These are phyloP conservation scores for Phenganax stokvisi DNA, from an alignment of 92 coral and sea anemone genomes.

Conservation along the genomic window DNA sequence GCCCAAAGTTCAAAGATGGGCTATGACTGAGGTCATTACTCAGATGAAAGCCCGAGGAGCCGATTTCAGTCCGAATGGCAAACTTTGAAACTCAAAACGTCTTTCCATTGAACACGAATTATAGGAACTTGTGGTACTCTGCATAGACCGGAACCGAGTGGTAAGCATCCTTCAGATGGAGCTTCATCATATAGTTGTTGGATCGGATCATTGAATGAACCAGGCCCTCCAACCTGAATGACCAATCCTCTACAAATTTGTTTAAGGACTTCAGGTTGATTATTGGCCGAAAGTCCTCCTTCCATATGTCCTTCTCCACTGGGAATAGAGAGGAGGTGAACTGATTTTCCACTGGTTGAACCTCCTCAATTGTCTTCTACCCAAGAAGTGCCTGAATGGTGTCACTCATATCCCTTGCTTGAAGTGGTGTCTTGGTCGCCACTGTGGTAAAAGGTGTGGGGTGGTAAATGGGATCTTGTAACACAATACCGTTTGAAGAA, in stretches of 20 bases:
- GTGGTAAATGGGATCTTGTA: background rate
- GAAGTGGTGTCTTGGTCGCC: no score
- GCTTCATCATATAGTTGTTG: constrained; percentile 27
- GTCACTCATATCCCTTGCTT: no score
- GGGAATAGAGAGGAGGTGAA: constrained; percentile 6
- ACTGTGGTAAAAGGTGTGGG: no score
- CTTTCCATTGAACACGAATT: constrained; percentile 35
- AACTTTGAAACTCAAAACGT: constrained; percentile 46
- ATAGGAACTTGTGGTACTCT: constrained; percentile 39
- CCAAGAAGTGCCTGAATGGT: background rate
- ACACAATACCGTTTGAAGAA: background rate
- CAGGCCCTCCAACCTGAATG: constrained; percentile 50
- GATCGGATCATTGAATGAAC: constrained; percentile 33
- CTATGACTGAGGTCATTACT: constrained; percentile 40
- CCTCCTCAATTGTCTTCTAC: background rate
- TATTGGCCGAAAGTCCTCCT: background rate
- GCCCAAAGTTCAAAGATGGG: constrained; percentile 37
- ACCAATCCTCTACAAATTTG: constrained; percentile 36
- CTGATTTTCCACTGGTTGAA: background rate
- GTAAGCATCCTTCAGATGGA: constrained; percentile 25
- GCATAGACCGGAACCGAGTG: constrained; percentile 33
- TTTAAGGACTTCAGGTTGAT: constrained; percentile 27
- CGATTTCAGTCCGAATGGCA: constrained; percentile 38
- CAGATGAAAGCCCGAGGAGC: constrained; percentile 34
- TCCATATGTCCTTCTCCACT: background rate